Evolutionary conservation across 2,113 vertebrate genomes (phyloP), one percentile per base, ranked within the genome.

Genomic region (Grammatotria lemairii): DNA sequence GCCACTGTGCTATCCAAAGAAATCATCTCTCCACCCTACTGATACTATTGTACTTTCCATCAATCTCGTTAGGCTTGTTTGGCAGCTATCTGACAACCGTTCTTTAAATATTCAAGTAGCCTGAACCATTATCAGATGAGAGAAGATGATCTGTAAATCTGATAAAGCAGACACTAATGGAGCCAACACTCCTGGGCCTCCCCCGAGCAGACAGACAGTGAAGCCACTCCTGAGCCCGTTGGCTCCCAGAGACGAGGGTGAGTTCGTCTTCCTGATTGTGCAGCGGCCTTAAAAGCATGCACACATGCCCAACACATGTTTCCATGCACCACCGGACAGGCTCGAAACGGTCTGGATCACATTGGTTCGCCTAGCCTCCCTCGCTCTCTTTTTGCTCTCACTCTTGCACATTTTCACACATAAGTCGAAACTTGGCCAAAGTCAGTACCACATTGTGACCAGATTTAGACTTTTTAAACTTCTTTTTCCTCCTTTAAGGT

Each of bases 221-320:
- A 70, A 87, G 92, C 89, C 80, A 82, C 89, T 91, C 90, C 51
- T 23, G 38, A 80, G 78, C 89, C 84, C 8, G 63, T 60, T 54
- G 85, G 73, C 83, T 94, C 86, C 82, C 51, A 53, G 84, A 87
- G 31, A 90, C 9, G 85, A 92, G 80, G 90, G 7, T 0, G 85
- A 88, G 85, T 65, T 84, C 65, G 33, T 84, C 87, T 89, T 93
- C 87, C 80, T 92, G 92, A 91, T 92, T 93, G 84, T 91, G 89
- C 93, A 89, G 84, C 93, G 84, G 96, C 95, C 93, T 89, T 91
- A 94, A 88, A 92, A 55, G 90, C 73, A 35, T 82, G 89, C 90
- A 96, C 95, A 97, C 92, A 95, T 96, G 95, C 94, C 88, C 85
- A 83, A 94, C 96, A 96, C 95, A 95, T 96, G 96, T 96, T 95